phyloP scores from a whole-genome alignment of 1,140 invertebrate genomes.

The Drosophila setifemur region DNA sequence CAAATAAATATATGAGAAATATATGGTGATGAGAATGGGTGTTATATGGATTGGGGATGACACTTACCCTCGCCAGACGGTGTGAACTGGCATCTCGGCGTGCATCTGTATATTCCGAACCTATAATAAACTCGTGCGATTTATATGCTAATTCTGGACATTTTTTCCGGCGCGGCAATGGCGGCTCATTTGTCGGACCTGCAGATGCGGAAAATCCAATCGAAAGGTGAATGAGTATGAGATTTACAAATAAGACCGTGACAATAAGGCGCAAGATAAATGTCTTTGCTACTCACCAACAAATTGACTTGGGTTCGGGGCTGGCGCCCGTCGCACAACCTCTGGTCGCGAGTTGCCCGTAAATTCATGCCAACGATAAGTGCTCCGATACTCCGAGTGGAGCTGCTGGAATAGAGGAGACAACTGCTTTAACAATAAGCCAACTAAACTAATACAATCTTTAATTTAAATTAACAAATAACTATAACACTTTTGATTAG shows the following conservation, averaged over 20 bases:
- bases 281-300: constrained; percentile 70
- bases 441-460: too few relatives aligned
- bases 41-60: background rate
- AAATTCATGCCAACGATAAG: constrained; percentile 96
- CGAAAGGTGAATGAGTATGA: constrained; percentile 8
- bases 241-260: constrained; percentile 36
- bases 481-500: too few relatives aligned
- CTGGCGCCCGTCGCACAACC: constrained; percentile 85
- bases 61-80: constrained; percentile 77
- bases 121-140: constrained; percentile 90
- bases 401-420: constrained; percentile 86
- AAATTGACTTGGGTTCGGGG: constrained; percentile 84
- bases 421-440: background rate
- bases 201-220: constrained; percentile 6
- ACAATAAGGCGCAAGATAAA: constrained; percentile 12
- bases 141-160: constrained; percentile 92
- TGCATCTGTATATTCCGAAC: constrained; percentile 83
- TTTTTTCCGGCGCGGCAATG: constrained; percentile 92
- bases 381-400: constrained; percentile 95
- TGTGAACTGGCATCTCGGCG: constrained; percentile 73
- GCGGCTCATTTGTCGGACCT: constrained; percentile 87
- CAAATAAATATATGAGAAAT: too few relatives aligned
- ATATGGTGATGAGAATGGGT: background rate
- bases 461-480: too few relatives aligned
- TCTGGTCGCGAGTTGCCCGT: constrained; percentile 87